A percentile compares a stretch with the other conserved stretches of the same genome.
These are phyloP conservation scores for Digitonthophagus gazella DNA, from an alignment of 2,888 invertebrate species.

Conservation along the genomic window DNA sequence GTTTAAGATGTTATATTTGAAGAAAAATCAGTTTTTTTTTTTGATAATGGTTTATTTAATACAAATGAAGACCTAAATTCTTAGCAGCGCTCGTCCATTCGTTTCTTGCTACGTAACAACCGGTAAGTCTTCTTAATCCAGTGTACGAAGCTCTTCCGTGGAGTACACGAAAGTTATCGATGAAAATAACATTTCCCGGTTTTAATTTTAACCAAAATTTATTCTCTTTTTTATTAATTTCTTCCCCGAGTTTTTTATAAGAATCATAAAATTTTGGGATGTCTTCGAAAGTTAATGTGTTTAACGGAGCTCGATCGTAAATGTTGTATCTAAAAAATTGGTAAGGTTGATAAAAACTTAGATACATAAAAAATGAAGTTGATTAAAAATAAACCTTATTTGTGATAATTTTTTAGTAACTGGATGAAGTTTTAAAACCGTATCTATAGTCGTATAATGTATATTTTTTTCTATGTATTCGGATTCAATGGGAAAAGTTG, in stretches of 20 bases:
- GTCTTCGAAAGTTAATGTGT: constrained; percentile 53
- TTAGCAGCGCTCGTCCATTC: constrained; percentile 65
- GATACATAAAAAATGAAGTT: not conserved
- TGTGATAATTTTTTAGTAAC: constrained; percentile 59
- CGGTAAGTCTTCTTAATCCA: constrained; percentile 65
- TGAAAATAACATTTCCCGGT: constrained; percentile 69
- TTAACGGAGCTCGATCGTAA: constrained; percentile 69
- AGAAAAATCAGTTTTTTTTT: no score
- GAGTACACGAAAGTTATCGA: constrained; percentile 77
- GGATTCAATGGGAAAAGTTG: constrained; percentile 58
- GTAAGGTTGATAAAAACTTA: not conserved
- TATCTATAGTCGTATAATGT: constrained; percentile 58
- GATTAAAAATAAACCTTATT: constrained; percentile 53
- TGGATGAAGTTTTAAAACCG: constrained; percentile 59
- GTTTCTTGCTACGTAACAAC: constrained; percentile 71
- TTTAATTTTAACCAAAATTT: constrained; percentile 61
- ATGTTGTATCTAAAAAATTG: constrained; percentile 61
- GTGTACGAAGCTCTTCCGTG: constrained; percentile 72
- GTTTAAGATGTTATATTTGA: no score
- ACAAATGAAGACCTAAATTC: constrained; percentile 20
- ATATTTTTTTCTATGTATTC: constrained; percentile 65
- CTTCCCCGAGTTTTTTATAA: constrained; percentile 55
- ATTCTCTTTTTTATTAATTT: constrained; percentile 53
- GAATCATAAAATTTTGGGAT: constrained; percentile 63
- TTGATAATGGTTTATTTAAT: constrained; percentile 12